Base-by-base conservation (phyloP, 92 coral and sea anemone species). In the Plumapathes pennacea region DNA sequence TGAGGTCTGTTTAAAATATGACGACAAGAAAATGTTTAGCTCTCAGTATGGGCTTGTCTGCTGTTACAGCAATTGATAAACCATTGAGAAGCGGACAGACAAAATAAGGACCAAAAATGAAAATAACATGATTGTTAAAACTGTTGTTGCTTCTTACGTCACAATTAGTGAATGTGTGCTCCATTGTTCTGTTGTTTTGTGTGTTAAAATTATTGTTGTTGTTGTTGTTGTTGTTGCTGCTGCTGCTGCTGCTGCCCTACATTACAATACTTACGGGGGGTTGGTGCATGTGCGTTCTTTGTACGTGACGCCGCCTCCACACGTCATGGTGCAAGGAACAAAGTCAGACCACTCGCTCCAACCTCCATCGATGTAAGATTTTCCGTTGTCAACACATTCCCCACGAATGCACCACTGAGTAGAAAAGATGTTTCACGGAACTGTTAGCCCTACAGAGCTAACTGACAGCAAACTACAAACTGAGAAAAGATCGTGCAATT, bases 361-460 rank as follows among this genome's bases (percentile, higher is more conserved):
- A 8, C 72, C 80, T 12, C 97, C 97, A 38, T 87, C 69, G 48
- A 76, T 76, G 27, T 61, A 64, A 9, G 96, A 96, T 1, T 80
- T 76, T 5, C 97, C 97, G 62, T 91, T 89, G 33, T 91, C 97
- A 23, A 91, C 97, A 59, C 97, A 87, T 24, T 76, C 77, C 22
- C 96, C 97, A 19, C 76, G 64, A 28, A 91, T 88, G 50, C 97
- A 91, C 96, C 97, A 91, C 97, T 86, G 49, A n/a, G n/a, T n/a
- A n/a, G n/a, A n/a, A n/a, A n/a, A n/a, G n/a, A n/a, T n/a, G n/a
- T n/a, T n/a, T n/a, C n/a, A n/a, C n/a, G n/a, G n/a, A n/a, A n/a
- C n/a, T n/a, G n/a, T n/a, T n/a, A n/a, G n/a, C n/a, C n/a, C n/a
- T n/a, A n/a, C n/a, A n/a, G n/a, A n/a, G n/a, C n/a, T n/a, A n/a